Evolutionary conservation across 2,888 invertebrate genomes (phyloP).

Genomic region (Linhomoeus sp.): DNA sequence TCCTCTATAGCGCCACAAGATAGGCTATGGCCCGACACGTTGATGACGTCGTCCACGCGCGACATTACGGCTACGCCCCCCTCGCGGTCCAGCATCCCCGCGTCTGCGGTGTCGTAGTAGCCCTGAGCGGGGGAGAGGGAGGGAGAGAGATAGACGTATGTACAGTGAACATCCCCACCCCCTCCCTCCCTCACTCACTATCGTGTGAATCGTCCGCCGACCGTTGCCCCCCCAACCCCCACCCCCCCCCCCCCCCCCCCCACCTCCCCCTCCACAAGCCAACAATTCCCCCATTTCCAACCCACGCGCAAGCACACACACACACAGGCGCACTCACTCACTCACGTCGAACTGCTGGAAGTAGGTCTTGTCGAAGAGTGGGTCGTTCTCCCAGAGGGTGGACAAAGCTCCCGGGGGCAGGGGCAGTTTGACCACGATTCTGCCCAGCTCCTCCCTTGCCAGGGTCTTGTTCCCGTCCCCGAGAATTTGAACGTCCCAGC

Average conservation of each 20-base stretch:
- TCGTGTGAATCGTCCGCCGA: too few relatives aligned
- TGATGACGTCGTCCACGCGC: constrained; percentile 79
- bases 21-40: constrained; percentile 76
- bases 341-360: constrained; percentile 61
- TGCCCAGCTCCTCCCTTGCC: constrained; percentile 50
- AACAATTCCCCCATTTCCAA: too few relatives aligned
- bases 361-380: constrained; percentile 56
- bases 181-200: too few relatives aligned
- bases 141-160: too few relatives aligned
- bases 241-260: too few relatives aligned
- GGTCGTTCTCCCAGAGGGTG: constrained; percentile 58
- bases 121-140: too few relatives aligned
- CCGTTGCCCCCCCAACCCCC: too few relatives aligned
- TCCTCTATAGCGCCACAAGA: constrained; percentile 76
- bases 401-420: constrained; percentile 69
- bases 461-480: constrained; percentile 31
- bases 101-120: constrained; percentile 84
- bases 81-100: constrained; percentile 59
- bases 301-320: too few relatives aligned
- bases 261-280: too few relatives aligned
- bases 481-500: constrained; percentile 48
- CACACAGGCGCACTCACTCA: too few relatives aligned
- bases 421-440: constrained; percentile 52
- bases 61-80: constrained; percentile 66
- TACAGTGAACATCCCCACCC: too few relatives aligned